A percentile compares a stretch with the other conserved stretches of the same genome.
Evolutionary conservation across 1,140 invertebrate species (phyloP).

Genomic region (Trichonephila clavipes): DNA sequence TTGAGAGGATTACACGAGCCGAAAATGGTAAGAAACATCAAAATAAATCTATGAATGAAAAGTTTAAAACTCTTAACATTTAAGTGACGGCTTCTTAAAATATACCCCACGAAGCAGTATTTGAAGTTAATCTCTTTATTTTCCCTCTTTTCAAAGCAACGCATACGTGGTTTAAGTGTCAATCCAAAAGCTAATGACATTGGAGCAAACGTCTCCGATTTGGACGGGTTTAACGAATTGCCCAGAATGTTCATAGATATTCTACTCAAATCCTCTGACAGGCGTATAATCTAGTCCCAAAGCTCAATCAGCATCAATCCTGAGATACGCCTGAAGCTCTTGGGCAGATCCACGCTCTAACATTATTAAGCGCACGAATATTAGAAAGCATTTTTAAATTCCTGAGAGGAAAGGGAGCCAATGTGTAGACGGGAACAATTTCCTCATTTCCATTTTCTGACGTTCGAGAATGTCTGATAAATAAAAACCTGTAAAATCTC

Average conservation of each 20-base stretch:
- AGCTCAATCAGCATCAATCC: conserved; percentile 37
- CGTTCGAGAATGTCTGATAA: conserved; percentile 30
- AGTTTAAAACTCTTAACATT: no score
- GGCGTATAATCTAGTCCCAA: conserved; percentile 1
- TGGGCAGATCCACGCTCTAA: conserved; percentile 24
- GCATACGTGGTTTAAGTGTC: not conserved
- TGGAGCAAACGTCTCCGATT: not conserved
- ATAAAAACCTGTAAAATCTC: conserved; percentile 41
- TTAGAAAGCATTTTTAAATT: conserved; percentile 42
- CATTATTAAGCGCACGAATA: conserved; percentile 30
- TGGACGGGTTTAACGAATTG: not conserved
- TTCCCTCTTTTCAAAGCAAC: no score
- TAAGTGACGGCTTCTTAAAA: no score
- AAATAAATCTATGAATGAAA: no score
- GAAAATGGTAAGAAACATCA: no score
- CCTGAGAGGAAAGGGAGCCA: not conserved
- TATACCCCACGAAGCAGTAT: no score
- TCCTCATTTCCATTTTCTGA: conserved; percentile 34
- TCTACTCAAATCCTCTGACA: not conserved
- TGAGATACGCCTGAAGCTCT: not conserved
- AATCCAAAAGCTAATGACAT: not conserved
- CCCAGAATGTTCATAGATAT: not conserved
- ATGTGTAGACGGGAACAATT: conserved; percentile 1
- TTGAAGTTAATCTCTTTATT: no score
- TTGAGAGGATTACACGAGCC: no score